phyloP scores from a whole-genome alignment of 2,113 vertebrate genomes.

The Perca flavescens region DNA sequence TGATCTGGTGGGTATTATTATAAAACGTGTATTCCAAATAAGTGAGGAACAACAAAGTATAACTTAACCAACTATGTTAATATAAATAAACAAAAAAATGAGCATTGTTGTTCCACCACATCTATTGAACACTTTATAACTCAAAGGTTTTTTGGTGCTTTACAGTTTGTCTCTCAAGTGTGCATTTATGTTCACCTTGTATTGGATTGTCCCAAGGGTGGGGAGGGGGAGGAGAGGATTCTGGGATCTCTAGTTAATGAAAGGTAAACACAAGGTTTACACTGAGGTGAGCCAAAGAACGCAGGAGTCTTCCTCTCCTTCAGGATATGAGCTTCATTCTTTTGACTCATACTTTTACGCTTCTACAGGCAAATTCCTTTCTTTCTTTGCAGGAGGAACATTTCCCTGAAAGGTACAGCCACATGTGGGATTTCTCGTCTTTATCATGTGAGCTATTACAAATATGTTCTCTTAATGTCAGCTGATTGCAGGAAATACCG shows the following conservation, averaged over 20 bases:
- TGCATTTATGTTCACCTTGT: constrained; percentile 53
- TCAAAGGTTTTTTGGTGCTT: constrained; percentile 26
- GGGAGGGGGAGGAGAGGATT: constrained; percentile 43
- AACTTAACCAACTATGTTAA: background rate
- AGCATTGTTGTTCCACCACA: background rate
- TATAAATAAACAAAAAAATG: background rate
- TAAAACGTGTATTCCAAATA: background rate
- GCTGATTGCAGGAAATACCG: background rate
- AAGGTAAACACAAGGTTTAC: constrained; percentile 78
- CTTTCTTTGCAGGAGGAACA: constrained; percentile 38
- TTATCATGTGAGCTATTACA: constrained; percentile 13
- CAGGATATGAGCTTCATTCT: constrained; percentile 83
- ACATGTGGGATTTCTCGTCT: background rate
- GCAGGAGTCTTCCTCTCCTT: constrained; percentile 58
- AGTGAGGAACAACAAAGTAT: background rate
- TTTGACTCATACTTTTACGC: constrained; percentile 65
- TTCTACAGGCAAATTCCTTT: constrained; percentile 57
- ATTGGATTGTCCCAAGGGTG: constrained; percentile 37
- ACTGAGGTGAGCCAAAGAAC: constrained; percentile 71
- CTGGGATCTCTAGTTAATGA: constrained; percentile 78
- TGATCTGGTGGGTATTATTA: background rate
- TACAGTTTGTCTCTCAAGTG: constrained; percentile 42
- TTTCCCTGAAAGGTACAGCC: constrained; percentile 22
- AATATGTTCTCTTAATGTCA: background rate
- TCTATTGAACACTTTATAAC: background rate